phyloP scores from a whole-genome alignment of 2,113 vertebrate genomes.

The Leucosticte australis region DNA sequence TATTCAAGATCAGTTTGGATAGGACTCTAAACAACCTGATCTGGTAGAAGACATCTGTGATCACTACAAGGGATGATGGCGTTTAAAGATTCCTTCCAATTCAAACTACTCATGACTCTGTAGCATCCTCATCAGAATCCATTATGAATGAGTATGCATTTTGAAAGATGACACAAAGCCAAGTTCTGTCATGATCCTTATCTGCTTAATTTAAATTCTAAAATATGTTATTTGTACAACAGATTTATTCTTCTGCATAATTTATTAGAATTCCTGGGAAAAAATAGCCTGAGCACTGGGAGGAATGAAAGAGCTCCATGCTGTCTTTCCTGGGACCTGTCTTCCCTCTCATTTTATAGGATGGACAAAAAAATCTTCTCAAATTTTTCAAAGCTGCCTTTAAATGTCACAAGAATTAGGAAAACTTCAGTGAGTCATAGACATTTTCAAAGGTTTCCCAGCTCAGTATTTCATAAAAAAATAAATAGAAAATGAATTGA shows the following conservation, averaged over 20 bases:
- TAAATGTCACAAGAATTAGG: background rate
- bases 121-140: background rate
- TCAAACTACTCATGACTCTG: background rate
- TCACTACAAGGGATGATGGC: fast-evolving
- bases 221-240: background rate
- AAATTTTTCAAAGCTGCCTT: background rate
- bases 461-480: background rate
- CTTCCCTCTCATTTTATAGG: background rate
- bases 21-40: background rate
- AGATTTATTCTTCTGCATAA: background rate
- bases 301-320: background rate
- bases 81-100: background rate
- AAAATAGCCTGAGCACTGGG: background rate
- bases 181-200: background rate
- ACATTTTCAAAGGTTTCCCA: background rate
- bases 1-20: background rate
- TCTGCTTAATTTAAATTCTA: background rate
- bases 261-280: background rate
- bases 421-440: background rate
- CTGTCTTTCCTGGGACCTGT: background rate
- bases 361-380: background rate
- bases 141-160: background rate
- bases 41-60: fast-evolving
- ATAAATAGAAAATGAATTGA: background rate
- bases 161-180: background rate